These are phyloP conservation scores for Leguminivora glycinivorella DNA, from an alignment of 1,140 invertebrate genomes.

Conservation along the genomic window DNA sequence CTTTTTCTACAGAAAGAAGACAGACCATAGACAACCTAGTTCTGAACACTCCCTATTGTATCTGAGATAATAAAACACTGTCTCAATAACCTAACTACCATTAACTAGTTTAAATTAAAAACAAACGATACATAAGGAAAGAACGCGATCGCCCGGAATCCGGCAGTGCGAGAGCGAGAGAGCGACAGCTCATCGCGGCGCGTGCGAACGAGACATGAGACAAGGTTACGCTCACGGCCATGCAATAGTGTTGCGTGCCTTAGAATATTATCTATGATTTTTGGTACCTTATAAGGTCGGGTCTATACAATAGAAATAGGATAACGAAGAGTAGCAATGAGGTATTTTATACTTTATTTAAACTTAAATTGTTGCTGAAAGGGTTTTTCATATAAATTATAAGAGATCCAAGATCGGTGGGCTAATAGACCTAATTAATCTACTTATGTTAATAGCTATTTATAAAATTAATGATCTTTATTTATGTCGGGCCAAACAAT, in stretches of 20 bases:
- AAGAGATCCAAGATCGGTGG: too few species aligned
- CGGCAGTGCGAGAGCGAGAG: constrained; percentile 64
- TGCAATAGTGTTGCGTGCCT: constrained; percentile 31
- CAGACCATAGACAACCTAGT: too few species aligned
- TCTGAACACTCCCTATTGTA: too few species aligned
- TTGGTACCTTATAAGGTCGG: constrained; percentile 19
- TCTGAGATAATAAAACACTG: neutral
- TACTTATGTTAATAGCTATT: too few species aligned
- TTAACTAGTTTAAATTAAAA: neutral
- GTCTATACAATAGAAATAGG: neutral
- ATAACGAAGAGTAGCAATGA: too few species aligned
- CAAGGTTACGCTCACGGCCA: constrained; percentile 72
- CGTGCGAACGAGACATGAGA: constrained; percentile 52
- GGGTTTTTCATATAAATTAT: too few species aligned
- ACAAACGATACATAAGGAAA: constrained; percentile 18
- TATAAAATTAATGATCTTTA: too few species aligned
- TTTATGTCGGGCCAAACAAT: too few species aligned
- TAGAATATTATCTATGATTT: constrained; percentile 18
- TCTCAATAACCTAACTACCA: neutral
- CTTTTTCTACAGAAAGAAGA: too few species aligned
- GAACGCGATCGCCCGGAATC: constrained; percentile 52
- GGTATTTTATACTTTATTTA: too few species aligned
- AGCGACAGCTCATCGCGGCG: constrained; percentile 37
- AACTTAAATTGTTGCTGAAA: too few species aligned
- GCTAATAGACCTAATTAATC: too few species aligned